These are phyloP conservation scores for Drosophila burlai DNA, from an alignment of 1,140 invertebrate species.

Conservation along the genomic window DNA sequence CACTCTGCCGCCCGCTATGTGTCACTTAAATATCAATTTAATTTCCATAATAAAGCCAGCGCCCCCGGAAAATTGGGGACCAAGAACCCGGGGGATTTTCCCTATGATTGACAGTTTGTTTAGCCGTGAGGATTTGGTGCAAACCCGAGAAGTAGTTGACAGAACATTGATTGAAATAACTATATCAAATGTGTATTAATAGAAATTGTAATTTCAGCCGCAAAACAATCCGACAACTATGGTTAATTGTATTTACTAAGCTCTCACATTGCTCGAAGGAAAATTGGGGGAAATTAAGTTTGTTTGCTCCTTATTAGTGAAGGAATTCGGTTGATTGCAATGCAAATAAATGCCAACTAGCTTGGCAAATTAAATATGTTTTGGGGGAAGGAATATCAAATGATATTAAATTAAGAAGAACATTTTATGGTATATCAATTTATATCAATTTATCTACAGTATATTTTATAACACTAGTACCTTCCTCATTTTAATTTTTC, in stretches of 20 bases:
- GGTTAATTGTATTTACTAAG: slow-evolving; percentile 75
- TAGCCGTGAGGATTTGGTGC: slow-evolving; percentile 22
- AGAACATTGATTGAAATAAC: slow-evolving; percentile 60
- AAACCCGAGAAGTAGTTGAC: slow-evolving; percentile 53
- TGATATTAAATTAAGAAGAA: background rate
- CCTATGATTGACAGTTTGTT: slow-evolving; percentile 73
- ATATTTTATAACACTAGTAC: background rate
- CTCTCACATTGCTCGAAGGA: slow-evolving; percentile 57
- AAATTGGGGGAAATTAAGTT: slow-evolving; percentile 32
- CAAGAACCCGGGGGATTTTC: slow-evolving; percentile 52
- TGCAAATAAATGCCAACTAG: slow-evolving; percentile 30
- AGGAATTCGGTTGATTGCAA: slow-evolving; percentile 33
- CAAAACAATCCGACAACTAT: slow-evolving; percentile 53
- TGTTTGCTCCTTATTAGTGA: slow-evolving; percentile 37
- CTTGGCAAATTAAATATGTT: background rate
- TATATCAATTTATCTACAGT: no score
- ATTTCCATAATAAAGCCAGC: slow-evolving; percentile 76
- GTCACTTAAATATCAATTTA: slow-evolving; percentile 83
- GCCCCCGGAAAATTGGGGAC: slow-evolving; percentile 9
- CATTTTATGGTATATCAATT: no score
- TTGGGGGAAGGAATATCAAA: background rate
- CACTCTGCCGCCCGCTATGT: slow-evolving; percentile 45
- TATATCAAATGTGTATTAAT: slow-evolving; percentile 74
- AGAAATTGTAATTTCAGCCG: slow-evolving; percentile 42
- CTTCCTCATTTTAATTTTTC: background rate